These are phyloP conservation scores for Agraylea sexmaculata DNA, from an alignment of 1,140 invertebrate genomes.

Conservation along the genomic window DNA sequence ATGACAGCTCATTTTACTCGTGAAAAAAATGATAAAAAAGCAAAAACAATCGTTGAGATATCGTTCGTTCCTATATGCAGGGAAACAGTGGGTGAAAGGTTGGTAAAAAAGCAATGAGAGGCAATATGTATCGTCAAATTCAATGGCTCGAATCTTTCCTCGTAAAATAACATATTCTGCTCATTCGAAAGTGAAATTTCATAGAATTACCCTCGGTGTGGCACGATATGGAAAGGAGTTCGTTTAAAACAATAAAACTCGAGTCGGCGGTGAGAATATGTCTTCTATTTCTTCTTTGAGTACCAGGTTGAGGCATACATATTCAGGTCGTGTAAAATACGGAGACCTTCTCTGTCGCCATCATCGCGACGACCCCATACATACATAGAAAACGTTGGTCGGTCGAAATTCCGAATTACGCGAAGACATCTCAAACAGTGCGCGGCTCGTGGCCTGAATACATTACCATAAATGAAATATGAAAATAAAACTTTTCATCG, in stretches of 20 bases:
- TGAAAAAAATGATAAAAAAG: too few species aligned
- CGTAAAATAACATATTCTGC: slow-evolving; percentile 17
- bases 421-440: slow-evolving; percentile 20
- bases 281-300: too few species aligned
- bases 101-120: too few species aligned
- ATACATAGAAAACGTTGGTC: slow-evolving; percentile 7
- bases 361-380: too few species aligned
- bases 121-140: slow-evolving; percentile 13
- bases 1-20: too few species aligned
- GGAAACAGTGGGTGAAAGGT: too few species aligned
- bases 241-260: slow-evolving; percentile 23
- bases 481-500: slow-evolving; percentile 6
- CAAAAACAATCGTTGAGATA: too few species aligned
- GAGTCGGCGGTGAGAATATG: too few species aligned
- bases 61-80: too few species aligned
- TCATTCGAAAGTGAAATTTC: slow-evolving; percentile 19
- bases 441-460: slow-evolving; percentile 20
- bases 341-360: too few species aligned
- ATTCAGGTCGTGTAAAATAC: too few species aligned
- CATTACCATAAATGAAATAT: slow-evolving; percentile 14
- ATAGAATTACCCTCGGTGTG: slow-evolving; percentile 1
- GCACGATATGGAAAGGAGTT: slow-evolving; percentile 11
- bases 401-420: slow-evolving; percentile 21
- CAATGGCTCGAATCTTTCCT: slow-evolving; percentile 15
- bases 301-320: too few species aligned